Base-by-base conservation (phyloP, 2,797 vertebrate genomes). In the Cheirogaleus major region DNA sequence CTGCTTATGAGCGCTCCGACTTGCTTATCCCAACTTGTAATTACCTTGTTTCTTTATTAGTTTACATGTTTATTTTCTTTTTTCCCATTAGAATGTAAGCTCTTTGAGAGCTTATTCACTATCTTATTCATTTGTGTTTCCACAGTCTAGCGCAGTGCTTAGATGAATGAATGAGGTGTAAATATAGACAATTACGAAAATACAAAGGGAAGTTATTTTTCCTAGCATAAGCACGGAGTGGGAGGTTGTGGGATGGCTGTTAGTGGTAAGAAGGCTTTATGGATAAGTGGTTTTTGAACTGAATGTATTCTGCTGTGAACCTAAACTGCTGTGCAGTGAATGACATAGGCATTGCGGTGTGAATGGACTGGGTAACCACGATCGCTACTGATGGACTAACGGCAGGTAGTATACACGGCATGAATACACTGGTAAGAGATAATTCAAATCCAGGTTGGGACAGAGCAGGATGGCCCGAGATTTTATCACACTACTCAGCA, bases 51-150 rank as follows among this genome's bases (percentile, higher is more conserved):
- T 76, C 41, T 63, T 69, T 48, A 45, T 70, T 84, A 79, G 45
- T 92, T 79, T 94, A 15, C 15, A 12, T 57, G 14, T 70, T 92
- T 27, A 80, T 81, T 89, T 95, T 69, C 59, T 65, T 86, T 86
- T 13, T 76, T 76, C 13, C 27, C 32, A 18, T 59, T 43, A n/a
- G 12, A 35, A 17, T 84, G 41, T 57, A 50, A 79, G 38, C 20
- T 76, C 65, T 76, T 38, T 92, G 72, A 48, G 63, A 72, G 69
- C 35, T 80, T 41, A n/a, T 55, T 50, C 11, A 55, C 27, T 59
- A 0, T 69, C 38, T 89, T 18, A 78, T 43, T 86, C 27, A 27
- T 94, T 92, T 61, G 55, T 86, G 18, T 76, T 84, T 92, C 41
- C 15, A 45, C 2, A 22, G 69, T 90, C 38, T 92, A 82, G 61